phyloP scores from a whole-genome alignment of 1,140 invertebrate genomes.

The Maniola jurtina region DNA sequence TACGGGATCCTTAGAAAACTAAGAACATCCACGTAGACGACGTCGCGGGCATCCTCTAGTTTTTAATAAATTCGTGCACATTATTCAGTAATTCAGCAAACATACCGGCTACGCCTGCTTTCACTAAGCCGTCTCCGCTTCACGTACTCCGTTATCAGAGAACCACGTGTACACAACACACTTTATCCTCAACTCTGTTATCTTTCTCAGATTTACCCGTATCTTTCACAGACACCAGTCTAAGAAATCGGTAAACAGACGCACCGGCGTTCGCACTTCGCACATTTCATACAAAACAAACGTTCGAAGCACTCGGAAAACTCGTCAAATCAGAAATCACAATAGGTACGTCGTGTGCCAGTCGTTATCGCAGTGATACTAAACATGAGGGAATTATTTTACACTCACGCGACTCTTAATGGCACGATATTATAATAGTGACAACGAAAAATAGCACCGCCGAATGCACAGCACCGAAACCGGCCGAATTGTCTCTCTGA shows the following conservation, averaged over 20 bases:
- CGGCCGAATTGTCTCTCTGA: conserved; percentile 48
- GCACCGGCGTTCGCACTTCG: background rate
- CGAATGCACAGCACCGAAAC: too few species aligned
- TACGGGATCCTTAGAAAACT: too few species aligned
- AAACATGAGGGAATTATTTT: conserved; percentile 48
- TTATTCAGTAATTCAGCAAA: conserved; percentile 13
- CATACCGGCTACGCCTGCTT: conserved; percentile 38
- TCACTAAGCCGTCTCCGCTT: conserved; percentile 32
- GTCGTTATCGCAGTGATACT: conserved; percentile 62
- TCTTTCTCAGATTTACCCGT: background rate
- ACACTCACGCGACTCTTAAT: conserved; percentile 53
- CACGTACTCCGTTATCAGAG: conserved; percentile 38
- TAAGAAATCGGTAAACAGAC: background rate
- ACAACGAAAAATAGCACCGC: conserved; percentile 52
- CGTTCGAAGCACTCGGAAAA: conserved; percentile 13
- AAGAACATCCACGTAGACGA: too few species aligned
- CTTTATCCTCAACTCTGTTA: background rate
- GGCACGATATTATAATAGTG: conserved; percentile 48
- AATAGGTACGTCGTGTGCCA: conserved; percentile 46
- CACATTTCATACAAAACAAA: conserved; percentile 8
- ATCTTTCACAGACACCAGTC: conserved; percentile 8
- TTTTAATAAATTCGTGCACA: background rate
- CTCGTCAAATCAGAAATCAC: conserved; percentile 36
- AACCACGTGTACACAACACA: conserved; percentile 1
- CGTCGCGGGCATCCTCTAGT: background rate